These are phyloP conservation scores for Epirrhoe tristata DNA, from an alignment of 2,888 invertebrate species.

Conservation along the genomic window DNA sequence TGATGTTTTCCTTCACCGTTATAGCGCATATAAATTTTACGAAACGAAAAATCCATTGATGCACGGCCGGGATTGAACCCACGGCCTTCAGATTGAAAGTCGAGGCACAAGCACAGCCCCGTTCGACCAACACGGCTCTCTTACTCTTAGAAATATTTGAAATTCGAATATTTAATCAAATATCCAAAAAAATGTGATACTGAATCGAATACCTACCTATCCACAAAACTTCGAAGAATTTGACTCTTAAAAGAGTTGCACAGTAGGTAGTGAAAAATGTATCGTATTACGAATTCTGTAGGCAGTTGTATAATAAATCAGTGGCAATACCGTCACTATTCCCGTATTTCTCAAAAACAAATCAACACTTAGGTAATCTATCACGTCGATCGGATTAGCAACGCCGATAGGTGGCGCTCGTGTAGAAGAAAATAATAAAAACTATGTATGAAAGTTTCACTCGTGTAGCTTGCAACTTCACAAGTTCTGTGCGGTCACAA, in stretches of 20 bases:
- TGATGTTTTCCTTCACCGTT: too few species aligned
- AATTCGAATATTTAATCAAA: too few species aligned
- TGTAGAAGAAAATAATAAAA: slow-evolving; percentile 7
- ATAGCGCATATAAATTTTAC: too few species aligned
- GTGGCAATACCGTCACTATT: slow-evolving; percentile 24
- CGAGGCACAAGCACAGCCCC: too few species aligned
- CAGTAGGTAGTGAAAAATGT: slow-evolving; percentile 7
- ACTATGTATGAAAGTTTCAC: slow-evolving; percentile 14
- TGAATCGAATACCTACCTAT: too few species aligned
- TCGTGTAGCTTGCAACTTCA: background rate
- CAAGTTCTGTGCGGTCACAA: too few species aligned
- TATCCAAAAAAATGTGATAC: too few species aligned
- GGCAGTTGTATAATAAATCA: slow-evolving; percentile 28
- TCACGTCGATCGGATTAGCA: slow-evolving; percentile 34
- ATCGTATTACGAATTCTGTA: slow-evolving; percentile 24
- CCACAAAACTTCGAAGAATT: background rate
- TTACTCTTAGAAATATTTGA: too few species aligned
- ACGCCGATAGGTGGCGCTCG: slow-evolving; percentile 32
- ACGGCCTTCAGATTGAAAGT: too few species aligned
- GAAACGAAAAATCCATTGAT: too few species aligned
- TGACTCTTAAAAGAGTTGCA: background rate
- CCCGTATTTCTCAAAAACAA: slow-evolving; percentile 36
- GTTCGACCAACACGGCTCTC: too few species aligned
- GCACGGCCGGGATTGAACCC: too few species aligned
- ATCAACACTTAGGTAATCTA: slow-evolving; percentile 35